Base-by-base conservation (phyloP, 2,113 vertebrate species). In the Myotis davidii region DNA sequence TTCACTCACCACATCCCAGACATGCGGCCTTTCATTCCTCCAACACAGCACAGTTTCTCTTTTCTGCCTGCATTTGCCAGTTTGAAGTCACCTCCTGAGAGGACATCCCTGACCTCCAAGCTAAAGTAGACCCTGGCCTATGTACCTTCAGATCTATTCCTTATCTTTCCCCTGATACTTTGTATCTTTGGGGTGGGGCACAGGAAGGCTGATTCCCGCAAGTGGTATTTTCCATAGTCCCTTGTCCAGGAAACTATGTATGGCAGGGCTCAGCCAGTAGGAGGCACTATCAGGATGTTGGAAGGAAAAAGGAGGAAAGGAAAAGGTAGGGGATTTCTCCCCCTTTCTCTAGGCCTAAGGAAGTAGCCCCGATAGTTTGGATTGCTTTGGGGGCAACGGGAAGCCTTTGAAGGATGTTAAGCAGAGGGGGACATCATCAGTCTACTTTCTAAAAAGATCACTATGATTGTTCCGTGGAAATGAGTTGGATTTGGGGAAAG, bases 401-500 rank as follows among this genome's bases (percentile, higher is more conserved):
- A 81, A 74, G 32, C 29, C 54, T 93, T 78, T 59, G 88, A 87
- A 92, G n/a, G 45, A 42, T 50, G 20, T 76, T 37, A 84, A 91
- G 74, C 4, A 86, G n/a, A 69, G 50, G 29, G 56, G 37, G 23
- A 14, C 25, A 72, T 56, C 64, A 27, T 77, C 29, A 18, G 11
- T 81, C 70, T 81, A 69, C 52, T 84, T 70, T 73, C 69, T 73
- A 2, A 32, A 89, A 89, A 74, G 45, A 94, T 70, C 82, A 82
- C 5, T 39, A 42, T 69, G 78, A 94, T 90, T 92, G 59, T 67
- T 93, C 2, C 50, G 9, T 92, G 50, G 79, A 70, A 95, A 94
- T 42, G 56, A 74, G 42, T 87, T 96, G 70, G 56, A 83, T 88
- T 91, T 94, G 76, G 85, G 52, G 39, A 90, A 89, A 94, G 39